phyloP scores from a whole-genome alignment of 2,113 vertebrate genomes.

The Bubo scandiacus region DNA sequence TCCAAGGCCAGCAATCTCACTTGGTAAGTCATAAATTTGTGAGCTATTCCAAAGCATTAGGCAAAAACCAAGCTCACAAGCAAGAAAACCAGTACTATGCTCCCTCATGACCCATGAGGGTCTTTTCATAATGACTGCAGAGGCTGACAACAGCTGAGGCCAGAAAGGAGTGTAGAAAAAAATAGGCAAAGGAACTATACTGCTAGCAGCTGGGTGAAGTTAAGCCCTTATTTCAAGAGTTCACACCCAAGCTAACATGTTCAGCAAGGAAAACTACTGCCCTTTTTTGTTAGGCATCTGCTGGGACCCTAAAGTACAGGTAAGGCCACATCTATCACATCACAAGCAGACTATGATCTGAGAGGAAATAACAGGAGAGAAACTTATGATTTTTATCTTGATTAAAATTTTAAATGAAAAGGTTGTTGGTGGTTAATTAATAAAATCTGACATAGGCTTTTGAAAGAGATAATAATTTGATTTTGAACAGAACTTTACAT shows the following conservation, averaged over 20 bases:
- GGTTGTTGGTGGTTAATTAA: not conserved
- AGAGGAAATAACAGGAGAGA: not conserved
- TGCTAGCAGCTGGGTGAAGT: not conserved
- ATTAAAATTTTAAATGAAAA: not conserved
- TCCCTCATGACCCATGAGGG: rapidly evolving
- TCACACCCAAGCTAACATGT: not conserved
- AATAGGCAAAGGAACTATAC: not conserved
- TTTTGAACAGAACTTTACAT: not conserved
- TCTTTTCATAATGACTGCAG: not conserved
- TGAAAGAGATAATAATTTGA: not conserved
- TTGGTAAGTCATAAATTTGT: not conserved
- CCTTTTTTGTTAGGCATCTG: not conserved
- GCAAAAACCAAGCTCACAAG: not conserved
- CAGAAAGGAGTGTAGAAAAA: not conserved
- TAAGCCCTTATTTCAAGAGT: not conserved
- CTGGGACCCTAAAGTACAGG: not conserved
- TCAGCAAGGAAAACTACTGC: not conserved
- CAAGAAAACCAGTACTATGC: not conserved
- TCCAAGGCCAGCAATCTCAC: not conserved
- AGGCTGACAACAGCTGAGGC: not conserved
- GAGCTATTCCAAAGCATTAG: not conserved
- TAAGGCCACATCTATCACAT: not conserved
- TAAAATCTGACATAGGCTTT: not conserved
- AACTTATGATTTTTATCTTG: not conserved
- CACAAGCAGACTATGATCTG: not conserved